Percentiles rank a stretch among this genome's conserved stretches.
phyloP scores from a whole-genome alignment of 2,113 vertebrate species.

The Hippotragus niger region DNA sequence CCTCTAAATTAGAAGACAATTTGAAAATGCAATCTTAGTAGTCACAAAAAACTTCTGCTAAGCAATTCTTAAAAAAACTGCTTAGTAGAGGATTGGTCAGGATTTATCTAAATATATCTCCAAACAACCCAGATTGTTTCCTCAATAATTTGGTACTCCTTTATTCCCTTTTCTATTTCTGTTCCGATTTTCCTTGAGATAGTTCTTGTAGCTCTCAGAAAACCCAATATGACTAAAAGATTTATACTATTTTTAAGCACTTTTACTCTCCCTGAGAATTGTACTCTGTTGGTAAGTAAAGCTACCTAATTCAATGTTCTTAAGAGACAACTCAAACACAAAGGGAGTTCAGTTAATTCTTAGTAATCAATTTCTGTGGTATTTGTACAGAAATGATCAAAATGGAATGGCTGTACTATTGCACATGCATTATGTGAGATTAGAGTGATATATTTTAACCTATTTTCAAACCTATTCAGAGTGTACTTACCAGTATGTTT shows the following conservation, averaged over 20 bases:
- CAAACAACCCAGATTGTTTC: neutral
- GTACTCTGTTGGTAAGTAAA: neutral
- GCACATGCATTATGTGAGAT: constrained; percentile 55
- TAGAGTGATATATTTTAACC: constrained; percentile 31
- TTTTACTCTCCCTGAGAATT: neutral
- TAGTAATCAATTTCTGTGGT: neutral
- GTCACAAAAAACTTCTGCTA: neutral
- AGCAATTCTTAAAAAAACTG: neutral
- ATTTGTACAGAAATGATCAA: constrained; percentile 47
- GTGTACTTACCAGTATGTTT: constrained; percentile 59
- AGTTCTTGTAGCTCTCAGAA: constrained; percentile 17
- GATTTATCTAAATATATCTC: neutral
- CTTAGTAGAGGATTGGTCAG: neutral
- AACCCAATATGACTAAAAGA: neutral
- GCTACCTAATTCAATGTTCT: neutral
- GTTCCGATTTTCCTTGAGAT: neutral
- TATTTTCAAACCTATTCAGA: constrained; percentile 62
- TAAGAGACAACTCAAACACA: neutral
- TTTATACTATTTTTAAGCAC: constrained; percentile 14
- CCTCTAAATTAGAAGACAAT: constrained; percentile 1
- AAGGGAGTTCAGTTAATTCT: constrained; percentile 1
- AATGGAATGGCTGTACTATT: neutral
- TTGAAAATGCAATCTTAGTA: constrained; percentile 32
- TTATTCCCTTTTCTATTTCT: neutral
- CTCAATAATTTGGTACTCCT: neutral